A percentile compares a stretch with the other conserved stretches of the same genome.
Evolutionary conservation across 2,797 vertebrate species (phyloP).

Genomic region (Diglossa cyanea): DNA sequence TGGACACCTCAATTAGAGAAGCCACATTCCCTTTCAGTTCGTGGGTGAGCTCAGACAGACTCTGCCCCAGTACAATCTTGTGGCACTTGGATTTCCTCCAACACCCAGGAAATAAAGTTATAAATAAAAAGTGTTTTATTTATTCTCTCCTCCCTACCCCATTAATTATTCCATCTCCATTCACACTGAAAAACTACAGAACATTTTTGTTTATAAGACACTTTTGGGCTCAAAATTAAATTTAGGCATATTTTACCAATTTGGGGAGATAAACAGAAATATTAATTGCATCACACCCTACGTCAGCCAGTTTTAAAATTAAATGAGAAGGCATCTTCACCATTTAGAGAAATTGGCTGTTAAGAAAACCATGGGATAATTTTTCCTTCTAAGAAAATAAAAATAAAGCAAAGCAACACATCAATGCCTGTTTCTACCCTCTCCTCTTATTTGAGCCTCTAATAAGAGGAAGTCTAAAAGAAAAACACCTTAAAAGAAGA

Average conservation of each 20-base stretch:
- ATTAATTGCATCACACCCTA: not conserved
- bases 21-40: not conserved
- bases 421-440: not conserved
- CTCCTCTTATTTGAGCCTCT: fast-evolving
- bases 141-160: not conserved
- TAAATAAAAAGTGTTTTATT: conserved; percentile 31
- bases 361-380: not conserved
- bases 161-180: not conserved
- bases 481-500: not conserved
- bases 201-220: not conserved
- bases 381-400: not conserved
- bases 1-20: not conserved
- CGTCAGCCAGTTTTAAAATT: not conserved
- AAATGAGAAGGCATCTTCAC: not conserved
- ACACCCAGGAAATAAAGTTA: not conserved
- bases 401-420: not conserved
- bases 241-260: not conserved
- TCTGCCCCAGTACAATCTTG: not conserved
- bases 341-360: not conserved
- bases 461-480: not conserved
- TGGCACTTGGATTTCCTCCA: conserved; percentile 22
- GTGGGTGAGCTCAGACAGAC: not conserved
- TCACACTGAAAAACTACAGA: not conserved
- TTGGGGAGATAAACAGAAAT: not conserved
- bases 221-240: not conserved